phyloP scores from a whole-genome alignment of 2,113 vertebrate genomes.

The Oryzias celebensis region DNA sequence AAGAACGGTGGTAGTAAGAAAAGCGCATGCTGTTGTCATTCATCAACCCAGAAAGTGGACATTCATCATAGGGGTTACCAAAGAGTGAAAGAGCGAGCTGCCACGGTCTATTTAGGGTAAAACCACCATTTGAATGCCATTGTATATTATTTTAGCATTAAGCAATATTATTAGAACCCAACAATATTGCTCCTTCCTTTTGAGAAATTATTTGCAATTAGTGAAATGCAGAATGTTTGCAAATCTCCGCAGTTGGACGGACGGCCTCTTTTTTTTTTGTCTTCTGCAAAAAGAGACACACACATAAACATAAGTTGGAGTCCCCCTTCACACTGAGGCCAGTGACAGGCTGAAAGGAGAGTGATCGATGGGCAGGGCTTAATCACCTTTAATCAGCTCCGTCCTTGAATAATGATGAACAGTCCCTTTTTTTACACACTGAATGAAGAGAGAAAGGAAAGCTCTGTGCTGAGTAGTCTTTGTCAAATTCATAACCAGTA shows the following conservation, averaged over 20 bases:
- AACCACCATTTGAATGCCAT: slow-evolving; percentile 37
- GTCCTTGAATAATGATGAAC: slow-evolving; percentile 76
- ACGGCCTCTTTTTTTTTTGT: slow-evolving; percentile 12
- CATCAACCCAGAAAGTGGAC: slow-evolving; percentile 49
- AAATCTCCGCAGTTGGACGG: slow-evolving; percentile 31
- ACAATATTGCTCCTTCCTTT: slow-evolving; percentile 43
- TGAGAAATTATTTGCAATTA: slow-evolving; percentile 59
- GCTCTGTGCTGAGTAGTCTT: slow-evolving; percentile 43
- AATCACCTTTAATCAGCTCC: slow-evolving; percentile 78
- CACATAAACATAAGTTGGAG: slow-evolving; percentile 25
- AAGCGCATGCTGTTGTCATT: slow-evolving; percentile 52
- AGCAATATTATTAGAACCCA: slow-evolving; percentile 38
- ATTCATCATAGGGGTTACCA: slow-evolving; percentile 58
- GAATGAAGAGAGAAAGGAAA: slow-evolving; percentile 41
- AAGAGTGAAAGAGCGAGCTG: slow-evolving; percentile 57
- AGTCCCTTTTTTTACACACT: slow-evolving; percentile 54
- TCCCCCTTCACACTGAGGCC: slow-evolving; percentile 49
- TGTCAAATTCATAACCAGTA: slow-evolving; percentile 57
- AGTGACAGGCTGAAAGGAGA: slow-evolving; percentile 71
- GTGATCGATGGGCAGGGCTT: slow-evolving; percentile 75
- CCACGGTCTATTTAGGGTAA: slow-evolving; percentile 53
- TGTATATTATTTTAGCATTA: slow-evolving; percentile 56
- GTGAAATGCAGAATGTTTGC: slow-evolving; percentile 38
- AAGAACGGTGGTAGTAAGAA: slow-evolving; percentile 41
- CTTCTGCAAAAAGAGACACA: slow-evolving; percentile 32